phyloP scores from a whole-genome alignment of 1,140 invertebrate genomes.

The Nymphalis io region DNA sequence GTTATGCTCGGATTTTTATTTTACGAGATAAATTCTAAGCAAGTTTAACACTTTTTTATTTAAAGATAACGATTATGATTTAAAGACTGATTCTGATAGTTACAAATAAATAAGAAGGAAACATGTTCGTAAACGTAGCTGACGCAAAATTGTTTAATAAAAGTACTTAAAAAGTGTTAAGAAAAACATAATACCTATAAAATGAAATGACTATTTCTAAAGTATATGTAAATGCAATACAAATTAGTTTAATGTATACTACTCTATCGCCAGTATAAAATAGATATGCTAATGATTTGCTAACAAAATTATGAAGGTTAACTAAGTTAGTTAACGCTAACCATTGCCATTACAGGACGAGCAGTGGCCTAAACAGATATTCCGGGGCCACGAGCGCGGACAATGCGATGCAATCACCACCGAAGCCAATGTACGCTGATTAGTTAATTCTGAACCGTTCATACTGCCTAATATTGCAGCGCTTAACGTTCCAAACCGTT shows the following conservation, averaged over 20 bases:
- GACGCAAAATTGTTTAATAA: neutral
- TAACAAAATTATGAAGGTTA: conserved; percentile 61
- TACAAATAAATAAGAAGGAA: too few species aligned
- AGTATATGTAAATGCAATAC: neutral
- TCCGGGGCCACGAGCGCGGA: conserved; percentile 73
- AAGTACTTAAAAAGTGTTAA: neutral
- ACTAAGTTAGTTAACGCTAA: conserved; percentile 69
- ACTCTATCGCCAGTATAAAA: conserved; percentile 33
- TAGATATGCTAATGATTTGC: conserved; percentile 50
- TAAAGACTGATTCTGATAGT: too few species aligned
- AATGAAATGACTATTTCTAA: neutral
- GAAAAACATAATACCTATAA: neutral
- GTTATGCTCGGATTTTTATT: conserved; percentile 1
- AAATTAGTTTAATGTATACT: conserved; percentile 15
- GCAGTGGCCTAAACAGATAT: conserved; percentile 78
- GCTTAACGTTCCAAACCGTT: conserved; percentile 66
- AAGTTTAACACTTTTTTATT: neutral
- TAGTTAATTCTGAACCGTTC: conserved; percentile 76
- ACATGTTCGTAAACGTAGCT: neutral
- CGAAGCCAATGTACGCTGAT: conserved; percentile 76
- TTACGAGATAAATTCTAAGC: conserved; percentile 6
- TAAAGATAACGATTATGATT: too few species aligned
- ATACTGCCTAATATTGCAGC: conserved; percentile 70
- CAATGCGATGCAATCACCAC: conserved; percentile 75
- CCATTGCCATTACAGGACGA: conserved; percentile 70